Conservation (phyloP, 35 echinoderm and acorn worm species). For the Lytechinus pictus region DNA sequence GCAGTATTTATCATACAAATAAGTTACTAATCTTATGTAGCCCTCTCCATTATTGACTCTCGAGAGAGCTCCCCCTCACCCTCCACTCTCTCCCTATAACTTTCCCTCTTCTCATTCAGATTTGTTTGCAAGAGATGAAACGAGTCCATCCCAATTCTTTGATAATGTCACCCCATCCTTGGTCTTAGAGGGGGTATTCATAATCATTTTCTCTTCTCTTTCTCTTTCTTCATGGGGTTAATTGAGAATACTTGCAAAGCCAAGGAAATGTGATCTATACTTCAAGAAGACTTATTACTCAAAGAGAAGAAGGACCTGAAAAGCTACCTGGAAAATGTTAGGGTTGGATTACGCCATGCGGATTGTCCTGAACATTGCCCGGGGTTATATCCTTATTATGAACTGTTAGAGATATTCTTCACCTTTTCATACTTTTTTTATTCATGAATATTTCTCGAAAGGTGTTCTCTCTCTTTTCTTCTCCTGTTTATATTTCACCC, state of each 20-base stretch:
- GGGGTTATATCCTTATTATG: neutral
- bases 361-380: neutral
- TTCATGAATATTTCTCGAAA: too few species aligned
- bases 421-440: too few species aligned
- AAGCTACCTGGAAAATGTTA: neutral
- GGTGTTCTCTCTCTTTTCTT: too few species aligned
- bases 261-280: neutral
- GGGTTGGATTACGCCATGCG: neutral
- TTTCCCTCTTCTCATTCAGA: neutral
- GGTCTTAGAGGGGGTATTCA: too few species aligned
- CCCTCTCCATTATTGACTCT: neutral
- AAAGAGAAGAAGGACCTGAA: neutral
- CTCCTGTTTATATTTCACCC: too few species aligned
- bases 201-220: too few species aligned
- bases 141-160: neutral
- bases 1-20: too few species aligned
- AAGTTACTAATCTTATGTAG: too few species aligned
- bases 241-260: neutral
- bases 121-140: neutral
- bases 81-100: neutral
- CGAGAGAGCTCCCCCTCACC: neutral
- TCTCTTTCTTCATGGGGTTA: too few species aligned
- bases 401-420: neutral
- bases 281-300: neutral
- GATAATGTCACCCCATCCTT: neutral